These are phyloP conservation scores for Erpobdella octoculata DNA, from an alignment of 2,888 invertebrate species.

Conservation along the genomic window DNA sequence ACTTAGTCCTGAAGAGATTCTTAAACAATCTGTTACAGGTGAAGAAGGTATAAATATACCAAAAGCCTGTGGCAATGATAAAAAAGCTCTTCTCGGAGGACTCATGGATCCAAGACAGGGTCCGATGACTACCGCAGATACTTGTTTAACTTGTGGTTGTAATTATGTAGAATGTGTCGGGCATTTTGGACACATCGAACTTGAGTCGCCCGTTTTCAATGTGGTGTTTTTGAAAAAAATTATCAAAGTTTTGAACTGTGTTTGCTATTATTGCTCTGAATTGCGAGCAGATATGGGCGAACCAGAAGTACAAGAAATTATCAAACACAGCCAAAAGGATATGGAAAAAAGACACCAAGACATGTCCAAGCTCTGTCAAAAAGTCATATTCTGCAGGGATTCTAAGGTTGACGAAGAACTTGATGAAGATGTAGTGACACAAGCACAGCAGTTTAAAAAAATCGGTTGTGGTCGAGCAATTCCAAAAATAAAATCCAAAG, in stretches of 20 bases:
- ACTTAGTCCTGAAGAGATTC: not conserved
- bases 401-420: constrained; percentile 86
- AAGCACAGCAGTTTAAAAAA: constrained; percentile 55
- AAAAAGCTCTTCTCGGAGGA: constrained; percentile 91
- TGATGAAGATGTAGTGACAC: constrained; percentile 34
- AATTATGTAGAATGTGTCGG: constrained; percentile 98
- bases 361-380: constrained; percentile 95
- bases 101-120: constrained; percentile 99
- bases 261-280: constrained; percentile 97
- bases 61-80: constrained; percentile 84
- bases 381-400: constrained; percentile 94
- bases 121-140: constrained; percentile 81
- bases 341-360: constrained; percentile 85
- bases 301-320: constrained; percentile 84
- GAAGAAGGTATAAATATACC: constrained; percentile 92
- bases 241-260: constrained; percentile 92
- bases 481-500: constrained; percentile 78
- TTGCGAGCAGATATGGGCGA: constrained; percentile 85
- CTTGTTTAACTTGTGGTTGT: constrained; percentile 56
- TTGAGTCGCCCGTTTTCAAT: constrained; percentile 96
- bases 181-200: constrained; percentile 95
- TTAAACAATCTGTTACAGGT: constrained; percentile 65
- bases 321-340: constrained; percentile 91
- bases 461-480: constrained; percentile 98
- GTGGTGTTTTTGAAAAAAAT: constrained; percentile 94